Evolutionary conservation across 2,113 vertebrate species (phyloP).

Genomic region (Oncorhynchus clarkii): DNA sequence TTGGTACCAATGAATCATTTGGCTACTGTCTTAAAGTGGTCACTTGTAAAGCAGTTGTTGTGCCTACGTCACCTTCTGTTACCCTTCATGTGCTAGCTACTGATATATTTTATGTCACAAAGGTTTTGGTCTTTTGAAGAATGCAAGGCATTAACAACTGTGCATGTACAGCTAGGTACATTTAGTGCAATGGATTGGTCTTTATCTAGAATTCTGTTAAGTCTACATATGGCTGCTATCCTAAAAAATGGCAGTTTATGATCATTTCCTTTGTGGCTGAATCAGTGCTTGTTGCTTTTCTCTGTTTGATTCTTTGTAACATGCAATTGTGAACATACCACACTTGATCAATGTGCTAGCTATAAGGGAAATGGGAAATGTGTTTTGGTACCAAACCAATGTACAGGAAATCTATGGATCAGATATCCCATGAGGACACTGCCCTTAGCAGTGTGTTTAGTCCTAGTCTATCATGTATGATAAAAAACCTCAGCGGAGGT

Average conservation of each 20-base stretch:
- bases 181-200: slow-evolving; percentile 60
- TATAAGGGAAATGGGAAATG: slow-evolving; percentile 3
- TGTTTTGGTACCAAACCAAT: background rate
- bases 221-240: slow-evolving; percentile 77
- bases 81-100: background rate
- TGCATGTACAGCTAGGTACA: slow-evolving; percentile 47
- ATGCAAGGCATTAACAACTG: slow-evolving; percentile 38
- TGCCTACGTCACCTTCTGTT: slow-evolving; percentile 36
- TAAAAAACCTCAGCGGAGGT: too few species aligned
- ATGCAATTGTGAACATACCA: slow-evolving; percentile 45
- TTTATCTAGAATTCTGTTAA: slow-evolving; percentile 41
- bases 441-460: background rate
- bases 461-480: too few species aligned
- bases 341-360: background rate
- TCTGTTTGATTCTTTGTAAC: slow-evolving; percentile 8
- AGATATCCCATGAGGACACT: too few species aligned
- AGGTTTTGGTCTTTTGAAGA: slow-evolving; percentile 14
- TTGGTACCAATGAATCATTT: slow-evolving; percentile 26
- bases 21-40: slow-evolving; percentile 32
- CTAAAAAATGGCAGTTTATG: slow-evolving; percentile 76
- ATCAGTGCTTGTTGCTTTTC: slow-evolving; percentile 16
- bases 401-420: background rate
- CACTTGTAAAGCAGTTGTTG: slow-evolving; percentile 14
- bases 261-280: slow-evolving; percentile 12
- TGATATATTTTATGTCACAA: background rate